Conservation (phyloP, 2,113 vertebrate genomes). For the Boulengeromyrus knoepffleri region DNA sequence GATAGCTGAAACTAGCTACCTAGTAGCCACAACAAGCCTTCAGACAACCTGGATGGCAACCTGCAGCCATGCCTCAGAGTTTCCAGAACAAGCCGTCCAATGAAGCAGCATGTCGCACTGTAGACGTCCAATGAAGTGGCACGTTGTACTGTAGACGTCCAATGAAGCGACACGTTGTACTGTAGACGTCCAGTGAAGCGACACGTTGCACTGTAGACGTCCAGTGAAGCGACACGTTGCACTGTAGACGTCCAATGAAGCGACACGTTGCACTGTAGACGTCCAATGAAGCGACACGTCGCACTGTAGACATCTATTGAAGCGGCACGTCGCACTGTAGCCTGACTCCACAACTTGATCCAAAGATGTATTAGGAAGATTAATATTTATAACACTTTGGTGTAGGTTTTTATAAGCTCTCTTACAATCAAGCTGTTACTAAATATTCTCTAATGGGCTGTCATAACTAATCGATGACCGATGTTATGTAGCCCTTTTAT, state of each 20-base stretch:
- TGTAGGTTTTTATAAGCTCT: neutral
- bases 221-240: neutral
- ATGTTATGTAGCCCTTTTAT: neutral
- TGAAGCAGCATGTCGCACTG: neutral
- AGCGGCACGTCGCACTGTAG: no score
- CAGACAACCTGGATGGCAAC: neutral
- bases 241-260: neutral
- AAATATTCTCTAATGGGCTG: slow-evolving; percentile 1
- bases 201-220: no score
- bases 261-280: no score
- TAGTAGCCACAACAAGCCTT: neutral
- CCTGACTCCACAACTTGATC: neutral
- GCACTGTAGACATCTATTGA: no score
- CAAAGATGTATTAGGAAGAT: neutral
- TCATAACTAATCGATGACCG: neutral
- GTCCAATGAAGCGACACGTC: no score
- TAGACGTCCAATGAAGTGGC: neutral
- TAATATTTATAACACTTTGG: neutral
- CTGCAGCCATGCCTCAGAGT: neutral
- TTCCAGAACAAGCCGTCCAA: neutral
- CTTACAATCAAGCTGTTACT: neutral
- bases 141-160: no score
- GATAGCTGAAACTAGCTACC: neutral
- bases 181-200: no score
- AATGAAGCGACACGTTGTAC: no score